A percentile compares a stretch with the other conserved stretches of the same genome.
phyloP scores from a whole-genome alignment of 2,888 invertebrate genomes.

The Ochropleura plecta region DNA sequence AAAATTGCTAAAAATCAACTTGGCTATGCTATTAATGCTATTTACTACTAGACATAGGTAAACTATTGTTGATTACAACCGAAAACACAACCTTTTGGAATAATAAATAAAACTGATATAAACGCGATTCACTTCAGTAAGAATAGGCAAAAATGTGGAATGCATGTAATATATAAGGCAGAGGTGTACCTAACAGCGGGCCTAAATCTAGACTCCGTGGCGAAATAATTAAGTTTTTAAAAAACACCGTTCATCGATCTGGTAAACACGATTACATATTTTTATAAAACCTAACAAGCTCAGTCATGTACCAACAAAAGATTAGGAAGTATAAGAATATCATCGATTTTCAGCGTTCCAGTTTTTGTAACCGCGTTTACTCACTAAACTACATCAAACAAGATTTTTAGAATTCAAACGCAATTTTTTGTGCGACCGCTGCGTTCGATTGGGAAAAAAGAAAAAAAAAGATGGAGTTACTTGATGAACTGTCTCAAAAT shows the following conservation, averaged over 20 bases:
- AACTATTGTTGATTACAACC: no score
- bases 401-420: conserved; percentile 57
- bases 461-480: conserved; percentile 55
- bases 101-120: background rate
- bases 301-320: conserved; percentile 11
- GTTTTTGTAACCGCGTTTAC: conserved; percentile 59
- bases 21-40: no score
- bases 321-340: conserved; percentile 37
- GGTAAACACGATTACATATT: background rate
- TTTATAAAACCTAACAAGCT: conserved; percentile 30
- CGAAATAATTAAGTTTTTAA: no score
- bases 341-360: conserved; percentile 38
- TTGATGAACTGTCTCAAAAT: conserved; percentile 80
- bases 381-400: conserved; percentile 57
- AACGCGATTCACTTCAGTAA: background rate
- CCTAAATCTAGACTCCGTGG: no score
- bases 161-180: no score
- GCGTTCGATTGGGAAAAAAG: conserved; percentile 61
- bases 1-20: no score
- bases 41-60: no score
- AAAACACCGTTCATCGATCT: background rate
- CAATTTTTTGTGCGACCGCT: conserved; percentile 58
- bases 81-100: background rate
- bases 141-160: no score
- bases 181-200: no score